Evolutionary conservation across 2,113 vertebrate genomes (phyloP), one percentile per base, ranked within the genome.

Genomic region (Pseudorectes ferrugineus): DNA sequence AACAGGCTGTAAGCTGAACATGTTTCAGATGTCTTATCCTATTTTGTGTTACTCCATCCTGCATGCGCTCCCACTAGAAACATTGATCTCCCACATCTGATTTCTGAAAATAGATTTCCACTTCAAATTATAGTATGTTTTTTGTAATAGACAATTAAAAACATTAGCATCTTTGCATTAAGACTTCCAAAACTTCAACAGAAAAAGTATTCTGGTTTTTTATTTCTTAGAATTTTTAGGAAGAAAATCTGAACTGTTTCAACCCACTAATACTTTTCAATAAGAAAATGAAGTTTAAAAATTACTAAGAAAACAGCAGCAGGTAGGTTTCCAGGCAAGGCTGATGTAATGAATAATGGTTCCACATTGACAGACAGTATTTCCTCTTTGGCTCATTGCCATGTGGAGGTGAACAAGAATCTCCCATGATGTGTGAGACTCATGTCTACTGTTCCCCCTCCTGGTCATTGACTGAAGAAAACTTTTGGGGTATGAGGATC

Each of bases 261-360:
- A 97, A 82, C 88, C 80, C 45, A 92, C 46, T 43, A 62, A 85
- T 70, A 85, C 76, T 85, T 95, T 98, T 67, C 97, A 97, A 24
- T 65, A 91, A 70, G 97, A 98, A 92, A 98, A 95, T 35, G 73
- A 98, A 33, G 91, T 92, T 76, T 95, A 97, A 11, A 86, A 85
- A n/a, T 96, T 96, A 22, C 95, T 95, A 66, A 97, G 86, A 82
- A 97, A 97, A 55, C 97, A 98, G 43, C 96, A 98, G 83, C 96
- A 98, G 96, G 97, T 98, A 51, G 6, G 10, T 73, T 77, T 72
- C 28, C 61, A 70, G 38, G 36, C 45, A 63, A 38, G 8, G 6
- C 24, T 78, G 20, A n/a, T 31, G 21, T 3, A 31, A 43, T 26
- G 36, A 74, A 36, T n/a, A 80, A 31, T 46, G 18, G 6, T 24